Conservation (phyloP, 2,888 invertebrate species). For the Callyntrura guangdongensis region DNA sequence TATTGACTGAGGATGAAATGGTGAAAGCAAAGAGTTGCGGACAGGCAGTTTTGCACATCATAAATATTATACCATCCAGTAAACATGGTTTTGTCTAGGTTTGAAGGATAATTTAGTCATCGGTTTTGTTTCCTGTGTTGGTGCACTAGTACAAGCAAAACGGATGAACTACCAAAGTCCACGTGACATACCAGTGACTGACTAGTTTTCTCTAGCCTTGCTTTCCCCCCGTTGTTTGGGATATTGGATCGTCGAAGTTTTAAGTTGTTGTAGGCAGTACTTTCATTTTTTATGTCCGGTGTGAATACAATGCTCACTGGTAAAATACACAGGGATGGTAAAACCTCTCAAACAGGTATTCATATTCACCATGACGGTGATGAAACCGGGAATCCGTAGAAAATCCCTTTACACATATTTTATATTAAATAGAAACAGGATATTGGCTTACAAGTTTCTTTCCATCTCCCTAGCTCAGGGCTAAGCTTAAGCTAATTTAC, state of each 20-base stretch:
- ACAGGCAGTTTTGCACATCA: not conserved
- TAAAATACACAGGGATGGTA: not conserved
- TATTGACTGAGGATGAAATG: constrained; percentile 11
- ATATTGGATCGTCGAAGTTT: not conserved
- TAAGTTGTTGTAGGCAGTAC: not conserved
- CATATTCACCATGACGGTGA: not conserved
- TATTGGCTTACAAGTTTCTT: not conserved
- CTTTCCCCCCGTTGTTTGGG: not conserved
- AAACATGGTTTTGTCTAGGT: constrained; percentile 1
- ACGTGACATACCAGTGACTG: constrained; percentile 23
- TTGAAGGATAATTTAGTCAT: constrained; percentile 34
- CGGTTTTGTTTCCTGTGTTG: constrained; percentile 21
- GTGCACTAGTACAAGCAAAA: not conserved
- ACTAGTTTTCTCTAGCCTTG: not conserved
- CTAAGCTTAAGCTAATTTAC: constrained; percentile 50
- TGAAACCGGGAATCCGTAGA: constrained; percentile 49
- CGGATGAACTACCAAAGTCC: constrained; percentile 14
- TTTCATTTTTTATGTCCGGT: constrained; percentile 30
- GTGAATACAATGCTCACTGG: not conserved
- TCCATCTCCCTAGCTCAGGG: not conserved
- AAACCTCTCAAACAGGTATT: not conserved
- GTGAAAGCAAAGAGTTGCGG: not conserved
- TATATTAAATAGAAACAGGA: constrained; percentile 40
- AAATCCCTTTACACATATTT: constrained; percentile 66
- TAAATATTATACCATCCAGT: not conserved